Base-by-base conservation (phyloP, 2,888 invertebrate genomes). In the Cephus nigrinus region DNA sequence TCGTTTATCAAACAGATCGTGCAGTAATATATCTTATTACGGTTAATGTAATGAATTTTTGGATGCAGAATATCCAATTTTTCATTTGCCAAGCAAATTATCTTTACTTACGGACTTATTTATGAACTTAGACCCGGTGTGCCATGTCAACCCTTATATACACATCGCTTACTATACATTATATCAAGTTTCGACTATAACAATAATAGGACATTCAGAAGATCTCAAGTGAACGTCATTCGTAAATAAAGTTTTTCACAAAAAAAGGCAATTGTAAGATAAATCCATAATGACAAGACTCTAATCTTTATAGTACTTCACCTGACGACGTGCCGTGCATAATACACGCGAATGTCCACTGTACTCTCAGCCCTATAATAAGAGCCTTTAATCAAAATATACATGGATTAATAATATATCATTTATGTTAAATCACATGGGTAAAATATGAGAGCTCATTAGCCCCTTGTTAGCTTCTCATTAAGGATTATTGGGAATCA, bases 321-420 rank as follows among this genome's bases (percentile, higher is more conserved):
- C 23, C 2, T 55, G 23, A 55, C 55, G 55, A 55, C 15, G 9
- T 55, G 23, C 23, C 23, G 23, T 55, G 55, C 9, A 55, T 55
- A 55, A 55, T 55, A 55, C 23, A 23, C 55, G 55, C 55, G 23
- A 55, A 15, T 55, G 55, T 55, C 23, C 23, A 55, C 23, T 55
- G 55, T 55, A 55, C 55, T 55, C 55, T 55, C 55, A 55, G 55
- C 23, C 55, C 23, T 55, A 31, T 55, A 78, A 75, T 78, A 75
- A 75, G 75, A 78, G 78, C 78, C 75, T 74, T 78, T 73, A 75
- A 75, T 73, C 55, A 69, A 68, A 78, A 75, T 75, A 75, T 78
- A 78, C 75, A 77, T 74, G 36, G 75, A 35, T 75, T 78, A 77
- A 71, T 75, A 71, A 71, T 71, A 71, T 33, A 71, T 71, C 32